Base-by-base conservation (phyloP, 2,113 vertebrate genomes). In the Bufo bufo region DNA sequence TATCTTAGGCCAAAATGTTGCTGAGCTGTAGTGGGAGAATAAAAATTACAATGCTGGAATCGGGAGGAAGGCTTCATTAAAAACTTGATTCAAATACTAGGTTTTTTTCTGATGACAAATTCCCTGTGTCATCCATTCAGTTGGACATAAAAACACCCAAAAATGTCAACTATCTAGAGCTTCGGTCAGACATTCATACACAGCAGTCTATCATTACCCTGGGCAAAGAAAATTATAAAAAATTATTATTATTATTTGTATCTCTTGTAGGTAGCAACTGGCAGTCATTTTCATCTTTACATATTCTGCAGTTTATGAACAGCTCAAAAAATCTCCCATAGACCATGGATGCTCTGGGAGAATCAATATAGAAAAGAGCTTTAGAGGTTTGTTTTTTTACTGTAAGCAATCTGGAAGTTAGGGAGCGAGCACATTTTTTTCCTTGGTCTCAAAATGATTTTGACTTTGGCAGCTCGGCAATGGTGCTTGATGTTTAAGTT, bases 401-500 rank as follows among this genome's bases (percentile, higher is more conserved):
- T 54, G 50, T 78, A 20, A 19, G 20, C 77, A 56, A 23, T 54
- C 20, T 78, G 33, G 77, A 78, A 78, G 75, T 77, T 50, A 52
- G 50, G 52, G 52, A 77, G 71, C 49, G 19, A 54, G 50, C 20
- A 23, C 50, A 54, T 78, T 78, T 78, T 54, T 78, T 52, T 50
- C 74, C 19, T 1, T 56, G 50, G 9, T 78, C 50, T 78, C 12
- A 6, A 45, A 58, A 81, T 61, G 23, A 59, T 81, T 61, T 47
- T 59, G 52, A 80, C 71, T 33, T 43, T 59, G 54, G 33, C 54
- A 59, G 77, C 50, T 47, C 71, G 17, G 71, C 17, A n/a, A 52
- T 77, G 74, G 16, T 72, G 23, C 49, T 50, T 52, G 50, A 50
- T 52, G 58, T 50, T 65, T 71, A 71, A 71, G 45, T 84, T 84